phyloP scores from a whole-genome alignment of 2,797 vertebrate species.

The Margarornis squamiger region DNA sequence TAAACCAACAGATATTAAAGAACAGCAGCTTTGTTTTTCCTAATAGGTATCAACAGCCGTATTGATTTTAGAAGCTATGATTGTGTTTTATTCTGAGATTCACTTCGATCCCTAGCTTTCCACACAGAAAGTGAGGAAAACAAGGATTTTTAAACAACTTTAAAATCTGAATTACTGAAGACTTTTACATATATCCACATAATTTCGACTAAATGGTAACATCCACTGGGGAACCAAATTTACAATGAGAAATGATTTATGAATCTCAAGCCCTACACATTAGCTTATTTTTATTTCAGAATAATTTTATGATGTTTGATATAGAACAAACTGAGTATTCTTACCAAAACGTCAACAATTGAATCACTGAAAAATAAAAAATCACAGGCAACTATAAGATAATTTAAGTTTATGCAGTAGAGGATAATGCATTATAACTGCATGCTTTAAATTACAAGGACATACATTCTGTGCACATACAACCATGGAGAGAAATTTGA shows the following conservation, averaged over 20 bases:
- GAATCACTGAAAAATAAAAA: slow-evolving; percentile 20
- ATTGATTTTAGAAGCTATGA: slow-evolving; percentile 88
- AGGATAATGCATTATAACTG: slow-evolving; percentile 83
- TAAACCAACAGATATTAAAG: slow-evolving; percentile 81
- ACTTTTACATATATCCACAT: slow-evolving; percentile 32
- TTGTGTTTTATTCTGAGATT: slow-evolving; percentile 82
- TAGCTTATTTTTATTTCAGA: slow-evolving; percentile 27
- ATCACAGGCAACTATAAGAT: slow-evolving; percentile 79
- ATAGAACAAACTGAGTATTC: not conserved
- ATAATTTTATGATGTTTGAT: slow-evolving; percentile 31
- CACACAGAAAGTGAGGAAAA: slow-evolving; percentile 62
- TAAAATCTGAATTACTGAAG: slow-evolving; percentile 66
- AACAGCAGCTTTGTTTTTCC: slow-evolving; percentile 70
- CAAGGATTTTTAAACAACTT: slow-evolving; percentile 74
- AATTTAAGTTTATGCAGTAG: slow-evolving; percentile 87
- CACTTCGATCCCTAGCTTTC: slow-evolving; percentile 79
- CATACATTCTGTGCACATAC: slow-evolving; percentile 78
- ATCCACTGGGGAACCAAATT: not conserved
- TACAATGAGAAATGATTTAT: not conserved
- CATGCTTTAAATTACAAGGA: slow-evolving; percentile 83
- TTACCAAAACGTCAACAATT: not conserved
- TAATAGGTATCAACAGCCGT: slow-evolving; percentile 75
- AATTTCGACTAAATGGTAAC: slow-evolving; percentile 53
- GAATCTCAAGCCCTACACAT: not conserved
- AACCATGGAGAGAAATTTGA: slow-evolving; percentile 90